Percentiles rank a stretch among this genome's conserved stretches.
phyloP scores from a whole-genome alignment of 2,797 vertebrate genomes.

The Epinephelus malabaricus region DNA sequence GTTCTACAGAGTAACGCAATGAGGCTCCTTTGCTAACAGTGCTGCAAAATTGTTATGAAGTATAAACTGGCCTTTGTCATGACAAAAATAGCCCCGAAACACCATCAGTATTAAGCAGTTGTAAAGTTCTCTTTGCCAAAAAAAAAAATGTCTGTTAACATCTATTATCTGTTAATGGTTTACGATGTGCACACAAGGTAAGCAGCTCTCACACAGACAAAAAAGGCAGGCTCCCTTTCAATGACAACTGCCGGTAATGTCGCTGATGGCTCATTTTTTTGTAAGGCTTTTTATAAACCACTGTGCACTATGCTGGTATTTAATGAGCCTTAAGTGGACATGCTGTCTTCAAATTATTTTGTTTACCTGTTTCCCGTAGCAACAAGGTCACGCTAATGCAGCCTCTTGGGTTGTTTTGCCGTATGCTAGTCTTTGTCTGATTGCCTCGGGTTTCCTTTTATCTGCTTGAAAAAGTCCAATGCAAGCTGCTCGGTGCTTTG shows the following conservation, averaged over 20 bases:
- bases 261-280: neutral
- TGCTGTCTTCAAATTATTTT: slow-evolving; percentile 1
- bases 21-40: neutral
- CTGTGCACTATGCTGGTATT: slow-evolving; percentile 2
- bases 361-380: slow-evolving; percentile 13
- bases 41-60: neutral
- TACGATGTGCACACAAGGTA: neutral
- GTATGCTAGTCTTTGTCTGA: neutral
- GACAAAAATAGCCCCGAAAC: neutral
- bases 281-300: slow-evolving; percentile 7
- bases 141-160: neutral
- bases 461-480: slow-evolving; percentile 9
- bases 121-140: neutral
- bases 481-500: neutral
- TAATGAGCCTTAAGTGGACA: slow-evolving; percentile 22
- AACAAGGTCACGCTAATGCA: neutral
- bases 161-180: neutral
- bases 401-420: slow-evolving; percentile 9
- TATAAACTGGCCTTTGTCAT: neutral
- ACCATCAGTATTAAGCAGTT: no score
- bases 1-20: neutral
- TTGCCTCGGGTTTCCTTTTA: slow-evolving; percentile 19
- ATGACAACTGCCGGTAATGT: neutral
- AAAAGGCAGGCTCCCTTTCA: slow-evolving; percentile 9
- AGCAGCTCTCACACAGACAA: slow-evolving; percentile 4